Evolutionary conservation across 2,888 invertebrate genomes (phyloP), one percentile per base, ranked within the genome.

Genomic region (Fragum fragum): DNA sequence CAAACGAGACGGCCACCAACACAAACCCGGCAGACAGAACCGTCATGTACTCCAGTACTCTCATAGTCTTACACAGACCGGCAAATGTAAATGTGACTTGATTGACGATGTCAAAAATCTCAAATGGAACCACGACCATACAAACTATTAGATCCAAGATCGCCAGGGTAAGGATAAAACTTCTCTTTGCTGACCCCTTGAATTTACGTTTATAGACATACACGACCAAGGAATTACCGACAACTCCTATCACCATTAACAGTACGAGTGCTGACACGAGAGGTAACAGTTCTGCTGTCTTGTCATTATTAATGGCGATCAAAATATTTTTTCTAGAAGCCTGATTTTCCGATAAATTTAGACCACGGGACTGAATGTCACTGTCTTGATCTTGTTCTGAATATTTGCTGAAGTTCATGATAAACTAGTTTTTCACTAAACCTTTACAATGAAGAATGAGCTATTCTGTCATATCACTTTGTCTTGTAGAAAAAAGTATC

Each of bases 1-100:
- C 88, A 61, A 89, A 84, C 5, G 88, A 87, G 3, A 90, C 83
- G 11, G 88, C 87, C 6, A 90, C 85, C 18, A 90, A 78, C 1
- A 87, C 86, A 61, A 88, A 87, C 11, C 88, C 90, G 0, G 88
- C 83, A 0, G 87, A 72, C 32, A 90, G 42, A n/a, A 88, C 82
- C 0, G 87, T 69, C 1, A 78, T 21, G 66, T 83, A 86, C 72
- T 89, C 88, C 26, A 86, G 32, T 29, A 87, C 80, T 14, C 90
- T 73, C 39, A 84, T 81, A 6, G 82, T 36, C 74, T 89, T 89
- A 66, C 88, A 90, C 0, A 85, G 21, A 0, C 66, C 76, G 1
- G 36, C 68, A 5, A 78, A 53, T 18, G 72, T 53, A 61, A 89
- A 89, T 18, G 76, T 73, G 18, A 79, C 82, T 36, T 84, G 87